These are phyloP conservation scores for Zapus hudsonius DNA, from an alignment of 2,113 vertebrate genomes.

Conservation along the genomic window DNA sequence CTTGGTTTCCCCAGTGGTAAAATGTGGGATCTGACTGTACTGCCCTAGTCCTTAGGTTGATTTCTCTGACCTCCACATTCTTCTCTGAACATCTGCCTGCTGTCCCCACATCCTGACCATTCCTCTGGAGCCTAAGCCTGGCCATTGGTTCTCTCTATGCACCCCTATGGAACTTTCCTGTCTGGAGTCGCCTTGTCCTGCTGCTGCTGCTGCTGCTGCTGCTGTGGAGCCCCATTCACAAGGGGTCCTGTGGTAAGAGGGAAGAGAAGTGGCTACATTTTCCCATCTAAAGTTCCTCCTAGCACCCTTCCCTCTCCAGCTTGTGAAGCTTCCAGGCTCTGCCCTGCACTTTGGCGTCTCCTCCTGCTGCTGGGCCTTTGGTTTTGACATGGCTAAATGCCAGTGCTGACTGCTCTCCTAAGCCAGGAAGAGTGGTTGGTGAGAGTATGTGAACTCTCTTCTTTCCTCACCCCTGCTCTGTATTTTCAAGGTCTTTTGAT, in stretches of 20 bases:
- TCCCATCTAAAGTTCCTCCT: not conserved
- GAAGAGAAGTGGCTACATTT: not conserved
- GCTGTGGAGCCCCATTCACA: not conserved
- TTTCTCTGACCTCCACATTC: slow-evolving; percentile 8
- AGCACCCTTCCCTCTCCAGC: not conserved
- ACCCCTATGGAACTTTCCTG: not conserved
- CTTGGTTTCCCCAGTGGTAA: not conserved
- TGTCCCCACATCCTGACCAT: not conserved
- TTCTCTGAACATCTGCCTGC: not conserved
- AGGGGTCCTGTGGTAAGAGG: not conserved
- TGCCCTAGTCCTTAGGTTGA: not conserved
- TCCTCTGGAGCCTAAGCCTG: not conserved
- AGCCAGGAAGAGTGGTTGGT: not conserved
- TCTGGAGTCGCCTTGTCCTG: not conserved
- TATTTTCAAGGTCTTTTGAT: slow-evolving; percentile 64
- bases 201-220: not conserved
- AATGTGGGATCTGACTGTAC: not conserved
- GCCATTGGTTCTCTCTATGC: not conserved
- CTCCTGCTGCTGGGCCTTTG: not conserved
- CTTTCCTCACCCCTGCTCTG: slow-evolving; percentile 30
- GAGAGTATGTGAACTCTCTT: slow-evolving; percentile 4
- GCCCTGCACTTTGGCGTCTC: not conserved
- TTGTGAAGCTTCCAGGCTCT: not conserved
- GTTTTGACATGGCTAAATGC: not conserved
- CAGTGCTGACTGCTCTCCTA: not conserved